phyloP scores from a whole-genome alignment of 2,113 vertebrate genomes.

The Haemorhous mexicanus region DNA sequence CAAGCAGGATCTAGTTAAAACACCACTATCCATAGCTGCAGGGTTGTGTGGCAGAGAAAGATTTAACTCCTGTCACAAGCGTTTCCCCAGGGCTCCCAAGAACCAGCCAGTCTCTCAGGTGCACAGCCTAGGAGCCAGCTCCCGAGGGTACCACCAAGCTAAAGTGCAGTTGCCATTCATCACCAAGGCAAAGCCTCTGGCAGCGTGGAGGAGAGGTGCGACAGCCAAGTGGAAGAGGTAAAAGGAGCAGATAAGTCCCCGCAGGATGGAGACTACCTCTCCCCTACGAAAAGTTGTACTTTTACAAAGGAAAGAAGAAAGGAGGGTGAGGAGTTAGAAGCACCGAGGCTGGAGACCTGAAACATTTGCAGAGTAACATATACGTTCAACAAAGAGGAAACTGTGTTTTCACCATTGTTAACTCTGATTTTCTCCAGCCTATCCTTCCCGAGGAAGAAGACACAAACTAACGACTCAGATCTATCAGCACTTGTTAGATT shows the following conservation, averaged over 20 bases:
- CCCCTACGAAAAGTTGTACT: background rate
- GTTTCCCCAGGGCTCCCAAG: background rate
- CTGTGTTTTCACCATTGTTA: background rate
- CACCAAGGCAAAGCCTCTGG: background rate
- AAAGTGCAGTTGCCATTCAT: fast-evolving
- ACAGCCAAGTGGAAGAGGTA: background rate
- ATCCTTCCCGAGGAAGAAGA: background rate
- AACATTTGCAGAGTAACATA: background rate
- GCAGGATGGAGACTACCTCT: background rate
- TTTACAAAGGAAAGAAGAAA: background rate
- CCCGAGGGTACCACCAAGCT: background rate
- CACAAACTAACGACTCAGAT: background rate
- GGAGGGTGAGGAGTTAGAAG: background rate
- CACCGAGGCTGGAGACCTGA: background rate
- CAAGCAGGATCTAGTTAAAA: background rate
- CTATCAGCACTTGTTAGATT: background rate
- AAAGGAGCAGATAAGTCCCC: background rate
- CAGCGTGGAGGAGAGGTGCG: fast-evolving
- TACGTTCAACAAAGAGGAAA: background rate
- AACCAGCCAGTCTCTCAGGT: background rate
- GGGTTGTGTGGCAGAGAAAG: background rate
- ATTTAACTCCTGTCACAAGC: background rate
- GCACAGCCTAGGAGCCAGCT: background rate
- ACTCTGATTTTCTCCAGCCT: background rate
- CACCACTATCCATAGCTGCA: background rate